These are phyloP conservation scores for Hydroisotoma schaefferi DNA, from an alignment of 2,888 invertebrate species.

Conservation along the genomic window DNA sequence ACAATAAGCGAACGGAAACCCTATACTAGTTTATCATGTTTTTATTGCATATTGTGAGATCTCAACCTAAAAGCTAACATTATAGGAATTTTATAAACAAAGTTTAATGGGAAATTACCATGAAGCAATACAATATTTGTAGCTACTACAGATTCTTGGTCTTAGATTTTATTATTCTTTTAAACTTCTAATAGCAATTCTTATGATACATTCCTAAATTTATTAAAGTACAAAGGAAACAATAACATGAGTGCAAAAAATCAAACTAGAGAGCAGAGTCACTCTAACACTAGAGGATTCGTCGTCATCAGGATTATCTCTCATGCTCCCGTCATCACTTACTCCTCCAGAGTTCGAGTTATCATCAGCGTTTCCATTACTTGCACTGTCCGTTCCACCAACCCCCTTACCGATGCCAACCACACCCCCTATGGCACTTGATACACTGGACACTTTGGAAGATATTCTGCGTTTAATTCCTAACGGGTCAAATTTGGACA, in stretches of 20 bases:
- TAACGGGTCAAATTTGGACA: slow-evolving; percentile 1
- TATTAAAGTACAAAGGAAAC: too few species aligned
- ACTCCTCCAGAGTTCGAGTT: neutral
- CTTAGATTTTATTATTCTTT: too few species aligned
- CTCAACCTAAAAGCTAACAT: too few species aligned
- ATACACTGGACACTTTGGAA: neutral
- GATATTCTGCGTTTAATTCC: neutral
- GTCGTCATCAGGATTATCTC: neutral
- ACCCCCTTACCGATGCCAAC: neutral
- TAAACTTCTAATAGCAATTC: too few species aligned
- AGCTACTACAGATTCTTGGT: neutral
- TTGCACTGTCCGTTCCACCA: neutral
- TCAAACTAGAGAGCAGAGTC: neutral
- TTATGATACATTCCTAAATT: too few species aligned
- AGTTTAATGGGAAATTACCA: too few species aligned
- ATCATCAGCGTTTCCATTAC: neutral
- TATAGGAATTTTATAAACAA: too few species aligned
- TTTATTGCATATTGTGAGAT: too few species aligned
- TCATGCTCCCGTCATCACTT: neutral
- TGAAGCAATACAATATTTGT: neutral
- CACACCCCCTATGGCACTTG: neutral
- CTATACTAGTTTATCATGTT: too few species aligned
- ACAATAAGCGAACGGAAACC: too few species aligned
- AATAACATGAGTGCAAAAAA: neutral
- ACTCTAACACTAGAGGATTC: neutral